Conservation (phyloP, 2,888 invertebrate genomes). For the Acronicta aceris region DNA sequence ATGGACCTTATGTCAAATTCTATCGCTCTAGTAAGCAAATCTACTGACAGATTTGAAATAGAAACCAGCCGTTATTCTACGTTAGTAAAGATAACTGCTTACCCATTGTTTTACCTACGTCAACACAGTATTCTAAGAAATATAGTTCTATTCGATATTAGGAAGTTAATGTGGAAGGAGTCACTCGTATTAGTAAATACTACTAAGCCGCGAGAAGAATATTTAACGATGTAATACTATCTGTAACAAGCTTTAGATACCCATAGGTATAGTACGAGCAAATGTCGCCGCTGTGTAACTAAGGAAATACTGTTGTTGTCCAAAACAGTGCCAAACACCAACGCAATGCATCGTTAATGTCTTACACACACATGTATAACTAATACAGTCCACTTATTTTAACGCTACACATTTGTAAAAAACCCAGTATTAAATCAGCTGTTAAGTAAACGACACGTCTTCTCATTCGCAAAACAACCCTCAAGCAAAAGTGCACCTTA, state of each 20-base stretch:
- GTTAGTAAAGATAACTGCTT: too few relatives aligned
- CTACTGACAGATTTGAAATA: too few relatives aligned
- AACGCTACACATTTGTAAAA: slow-evolving; percentile 9
- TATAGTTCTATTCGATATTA: neutral
- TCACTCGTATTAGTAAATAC: neutral
- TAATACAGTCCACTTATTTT: slow-evolving; percentile 9
- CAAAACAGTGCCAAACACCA: too few relatives aligned
- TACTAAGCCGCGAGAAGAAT: neutral
- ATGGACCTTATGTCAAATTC: too few relatives aligned
- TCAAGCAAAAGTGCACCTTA: slow-evolving; percentile 4
- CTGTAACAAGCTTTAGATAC: neutral
- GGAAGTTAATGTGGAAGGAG: too few relatives aligned
- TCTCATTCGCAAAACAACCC: slow-evolving; percentile 4
- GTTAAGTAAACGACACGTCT: slow-evolving; percentile 5
- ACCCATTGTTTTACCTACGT: too few relatives aligned
- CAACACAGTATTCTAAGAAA: too few relatives aligned
- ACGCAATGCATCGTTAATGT: slow-evolving; percentile 3
- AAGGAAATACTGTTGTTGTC: slow-evolving; percentile 2
- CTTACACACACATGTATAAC: slow-evolving; percentile 3
- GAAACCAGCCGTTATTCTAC: too few relatives aligned
- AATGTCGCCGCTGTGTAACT: neutral
- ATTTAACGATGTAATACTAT: neutral
- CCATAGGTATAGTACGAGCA: slow-evolving; percentile 2
- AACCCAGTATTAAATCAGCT: slow-evolving; percentile 8
- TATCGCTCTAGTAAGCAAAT: too few relatives aligned